These are phyloP conservation scores for Clivina fossor DNA, from an alignment of 2,888 invertebrate species.

Conservation along the genomic window DNA sequence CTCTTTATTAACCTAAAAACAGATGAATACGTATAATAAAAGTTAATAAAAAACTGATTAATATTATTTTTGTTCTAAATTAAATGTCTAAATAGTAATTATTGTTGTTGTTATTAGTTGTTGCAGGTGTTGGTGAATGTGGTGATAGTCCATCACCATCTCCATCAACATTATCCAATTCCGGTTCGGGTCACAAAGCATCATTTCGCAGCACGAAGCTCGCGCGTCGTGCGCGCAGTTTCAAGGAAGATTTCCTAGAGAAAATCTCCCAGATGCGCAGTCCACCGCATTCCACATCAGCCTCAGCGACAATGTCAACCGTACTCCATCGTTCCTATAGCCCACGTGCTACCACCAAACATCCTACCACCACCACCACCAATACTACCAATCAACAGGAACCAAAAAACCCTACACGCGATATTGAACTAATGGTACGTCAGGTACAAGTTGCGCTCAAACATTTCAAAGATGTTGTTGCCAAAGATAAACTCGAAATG, in stretches of 20 bases:
- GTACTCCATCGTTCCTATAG: conserved; percentile 50
- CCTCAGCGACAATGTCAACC: too few species aligned
- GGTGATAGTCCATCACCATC: conserved; percentile 46
- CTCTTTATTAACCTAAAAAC: too few species aligned
- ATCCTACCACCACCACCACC: conserved; percentile 52
- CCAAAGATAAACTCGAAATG: conserved; percentile 89
- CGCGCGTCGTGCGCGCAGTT: conserved; percentile 84
- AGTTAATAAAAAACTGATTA: too few species aligned
- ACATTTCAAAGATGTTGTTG: conserved; percentile 90
- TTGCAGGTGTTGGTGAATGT: conserved; percentile 1
- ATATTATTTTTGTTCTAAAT: too few species aligned
- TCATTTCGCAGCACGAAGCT: conserved; percentile 81
- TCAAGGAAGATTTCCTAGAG: conserved; percentile 90
- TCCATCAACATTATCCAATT: conserved; percentile 49
- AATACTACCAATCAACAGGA: conserved; percentile 59
- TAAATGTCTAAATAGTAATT: too few species aligned
- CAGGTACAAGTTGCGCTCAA: conserved; percentile 76
- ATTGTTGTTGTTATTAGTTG: too few species aligned
- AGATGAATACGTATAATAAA: too few species aligned
- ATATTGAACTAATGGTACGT: conserved; percentile 74
- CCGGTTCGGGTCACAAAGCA: conserved; percentile 68
- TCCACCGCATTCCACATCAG: conserved; percentile 55
- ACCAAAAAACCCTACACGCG: conserved; percentile 64
- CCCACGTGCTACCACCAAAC: conserved; percentile 53
- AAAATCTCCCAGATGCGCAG: conserved; percentile 89